Evolutionary conservation across 2,888 invertebrate species (phyloP).

Genomic region (Platerodrilus igneus): DNA sequence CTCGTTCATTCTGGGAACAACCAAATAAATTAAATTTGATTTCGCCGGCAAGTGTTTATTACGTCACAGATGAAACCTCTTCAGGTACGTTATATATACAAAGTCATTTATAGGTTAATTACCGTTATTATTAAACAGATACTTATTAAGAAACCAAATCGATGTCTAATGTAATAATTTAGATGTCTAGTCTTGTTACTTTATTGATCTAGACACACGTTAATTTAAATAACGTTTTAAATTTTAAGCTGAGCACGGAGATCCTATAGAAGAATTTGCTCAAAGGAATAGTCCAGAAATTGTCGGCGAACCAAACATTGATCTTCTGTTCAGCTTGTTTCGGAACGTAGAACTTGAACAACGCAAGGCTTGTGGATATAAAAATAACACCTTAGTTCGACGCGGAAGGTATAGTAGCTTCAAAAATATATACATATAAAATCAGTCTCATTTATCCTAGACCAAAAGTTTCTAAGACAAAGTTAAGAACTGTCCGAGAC

Average conservation of each 20-base stretch:
- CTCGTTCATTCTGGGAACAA: constrained; percentile 54
- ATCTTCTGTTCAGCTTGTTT: constrained; percentile 50
- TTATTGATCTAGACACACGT: background rate
- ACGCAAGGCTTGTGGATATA: constrained; percentile 10
- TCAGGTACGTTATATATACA: constrained; percentile 9
- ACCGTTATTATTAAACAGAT: constrained; percentile 9
- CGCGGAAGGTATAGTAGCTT: constrained; percentile 36
- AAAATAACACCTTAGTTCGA: constrained; percentile 24
- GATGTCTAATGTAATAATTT: constrained; percentile 6
- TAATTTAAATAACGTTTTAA: background rate
- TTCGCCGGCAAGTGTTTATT: constrained; percentile 47
- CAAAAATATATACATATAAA: background rate
- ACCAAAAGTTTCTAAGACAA: constrained; percentile 11
- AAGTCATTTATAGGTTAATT: constrained; percentile 1
- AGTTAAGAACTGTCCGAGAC: constrained; percentile 32
- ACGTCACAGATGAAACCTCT: constrained; percentile 29
- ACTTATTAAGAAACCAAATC: constrained; percentile 3
- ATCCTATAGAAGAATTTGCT: constrained; percentile 10
- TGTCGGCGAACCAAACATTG: constrained; percentile 45
- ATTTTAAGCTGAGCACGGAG: constrained; percentile 5
- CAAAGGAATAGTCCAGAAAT: constrained; percentile 16
- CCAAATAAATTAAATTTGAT: constrained; percentile 47
- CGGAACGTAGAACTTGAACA: constrained; percentile 42
- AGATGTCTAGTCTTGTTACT: background rate
- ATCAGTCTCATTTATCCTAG: constrained; percentile 6